A percentile compares a stretch with the other conserved stretches of the same genome.
These are phyloP conservation scores for Eueremaeus valkanovi DNA, from an alignment of 2,888 invertebrate genomes.

Conservation along the genomic window DNA sequence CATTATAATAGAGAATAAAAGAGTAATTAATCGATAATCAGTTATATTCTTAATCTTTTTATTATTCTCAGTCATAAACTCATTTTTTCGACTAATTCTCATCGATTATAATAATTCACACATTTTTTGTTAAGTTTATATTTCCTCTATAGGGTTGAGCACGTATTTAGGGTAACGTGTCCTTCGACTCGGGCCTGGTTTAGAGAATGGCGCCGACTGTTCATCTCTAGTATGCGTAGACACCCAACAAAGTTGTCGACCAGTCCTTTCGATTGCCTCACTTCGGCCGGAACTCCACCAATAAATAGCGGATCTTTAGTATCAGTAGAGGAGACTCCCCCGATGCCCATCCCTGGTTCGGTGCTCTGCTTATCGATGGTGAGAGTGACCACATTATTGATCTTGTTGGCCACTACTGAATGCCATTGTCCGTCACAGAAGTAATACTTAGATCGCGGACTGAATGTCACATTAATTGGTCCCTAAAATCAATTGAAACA, in stretches of 20 bases:
- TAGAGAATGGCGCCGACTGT: slow-evolving; percentile 56
- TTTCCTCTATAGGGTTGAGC: slow-evolving; percentile 68
- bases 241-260: slow-evolving; percentile 68
- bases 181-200: slow-evolving; percentile 63
- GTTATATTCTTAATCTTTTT: too few species aligned
- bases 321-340: slow-evolving; percentile 65
- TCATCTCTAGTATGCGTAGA: slow-evolving; percentile 57
- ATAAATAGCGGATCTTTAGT: slow-evolving; percentile 81
- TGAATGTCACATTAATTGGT: slow-evolving; percentile 68
- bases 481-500: slow-evolving; percentile 54
- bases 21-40: too few species aligned
- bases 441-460: slow-evolving; percentile 62
- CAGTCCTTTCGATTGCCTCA: slow-evolving; percentile 60
- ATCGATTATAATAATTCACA: too few species aligned
- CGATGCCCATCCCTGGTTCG: slow-evolving; percentile 66
- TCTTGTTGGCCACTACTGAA: slow-evolving; percentile 72
- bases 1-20: too few species aligned
- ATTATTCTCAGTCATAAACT: too few species aligned
- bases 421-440: slow-evolving; percentile 97
- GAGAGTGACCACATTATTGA: slow-evolving; percentile 81
- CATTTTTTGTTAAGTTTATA: background rate
- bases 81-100: too few species aligned
- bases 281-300: slow-evolving; percentile 72
- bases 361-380: slow-evolving; percentile 76
- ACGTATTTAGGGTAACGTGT: slow-evolving; percentile 70